Evolutionary conservation across 2,113 vertebrate species (phyloP).

Genomic region (Verasper variegatus): DNA sequence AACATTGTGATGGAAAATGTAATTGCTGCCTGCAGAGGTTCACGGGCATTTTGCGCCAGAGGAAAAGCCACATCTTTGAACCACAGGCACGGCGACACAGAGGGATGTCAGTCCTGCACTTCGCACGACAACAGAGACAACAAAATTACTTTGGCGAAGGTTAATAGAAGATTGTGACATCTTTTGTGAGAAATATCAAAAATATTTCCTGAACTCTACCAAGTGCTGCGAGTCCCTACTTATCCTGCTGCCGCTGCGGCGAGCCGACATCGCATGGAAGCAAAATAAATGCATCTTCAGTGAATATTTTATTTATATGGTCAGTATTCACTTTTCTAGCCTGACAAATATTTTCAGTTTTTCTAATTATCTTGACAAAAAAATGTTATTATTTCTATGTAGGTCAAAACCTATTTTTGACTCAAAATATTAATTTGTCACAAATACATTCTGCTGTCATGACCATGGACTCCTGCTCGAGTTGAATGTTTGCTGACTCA

Average conservation of each 20-base stretch:
- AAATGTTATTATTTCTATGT: not conserved
- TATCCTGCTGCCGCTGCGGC: not conserved
- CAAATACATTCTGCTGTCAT: too few relatives aligned
- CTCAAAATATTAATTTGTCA: too few relatives aligned
- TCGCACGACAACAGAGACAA: not conserved
- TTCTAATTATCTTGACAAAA: not conserved
- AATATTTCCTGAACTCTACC: not conserved
- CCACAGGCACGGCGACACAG: not conserved
- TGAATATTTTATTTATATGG: not conserved
- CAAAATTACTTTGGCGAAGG: not conserved
- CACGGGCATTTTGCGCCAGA: not conserved
- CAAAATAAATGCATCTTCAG: not conserved
- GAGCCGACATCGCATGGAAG: not conserved
- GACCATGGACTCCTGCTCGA: too few relatives aligned
- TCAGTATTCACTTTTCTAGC: not conserved
- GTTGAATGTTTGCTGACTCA: too few relatives aligned
- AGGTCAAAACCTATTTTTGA: too few relatives aligned
- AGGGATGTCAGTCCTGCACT: not conserved
- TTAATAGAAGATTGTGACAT: not conserved
- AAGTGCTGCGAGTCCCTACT: not conserved
- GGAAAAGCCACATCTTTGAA: not conserved
- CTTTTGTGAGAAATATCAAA: not conserved
- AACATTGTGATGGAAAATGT: not conserved
- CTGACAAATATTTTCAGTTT: not conserved
- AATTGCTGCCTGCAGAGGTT: not conserved